These are phyloP conservation scores for Pomatostomus ruficeps DNA, from an alignment of 2,113 vertebrate species.

Conservation along the genomic window DNA sequence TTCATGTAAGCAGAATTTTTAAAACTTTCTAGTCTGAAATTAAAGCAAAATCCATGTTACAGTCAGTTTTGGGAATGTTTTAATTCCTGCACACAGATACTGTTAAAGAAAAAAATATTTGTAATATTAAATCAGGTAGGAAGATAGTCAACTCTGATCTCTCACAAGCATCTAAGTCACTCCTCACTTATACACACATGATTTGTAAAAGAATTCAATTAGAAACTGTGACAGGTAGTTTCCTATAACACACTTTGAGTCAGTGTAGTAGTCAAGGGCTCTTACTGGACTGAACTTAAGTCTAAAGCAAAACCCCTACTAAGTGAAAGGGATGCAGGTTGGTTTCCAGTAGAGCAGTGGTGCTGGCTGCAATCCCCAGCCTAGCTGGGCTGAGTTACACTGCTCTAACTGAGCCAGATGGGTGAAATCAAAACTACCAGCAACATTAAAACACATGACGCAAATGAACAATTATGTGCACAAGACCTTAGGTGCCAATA, in stretches of 20 bases:
- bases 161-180: neutral
- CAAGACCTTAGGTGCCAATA: neutral
- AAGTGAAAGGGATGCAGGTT: neutral
- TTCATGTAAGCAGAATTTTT: neutral
- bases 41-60: neutral
- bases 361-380: neutral
- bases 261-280: neutral
- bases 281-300: neutral
- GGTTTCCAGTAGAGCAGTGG: neutral
- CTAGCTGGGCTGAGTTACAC: neutral
- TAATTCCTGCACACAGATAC: neutral
- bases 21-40: slow-evolving; percentile 14
- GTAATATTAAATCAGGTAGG: neutral
- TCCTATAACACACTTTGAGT: accelerated
- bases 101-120: neutral
- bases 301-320: neutral
- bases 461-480: neutral
- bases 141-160: neutral
- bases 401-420: neutral
- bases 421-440: neutral
- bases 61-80: neutral
- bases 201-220: neutral
- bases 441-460: neutral
- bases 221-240: neutral
- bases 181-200: neutral